Base-by-base conservation (phyloP, 2,797 vertebrate species). In the Bufotes viridis region DNA sequence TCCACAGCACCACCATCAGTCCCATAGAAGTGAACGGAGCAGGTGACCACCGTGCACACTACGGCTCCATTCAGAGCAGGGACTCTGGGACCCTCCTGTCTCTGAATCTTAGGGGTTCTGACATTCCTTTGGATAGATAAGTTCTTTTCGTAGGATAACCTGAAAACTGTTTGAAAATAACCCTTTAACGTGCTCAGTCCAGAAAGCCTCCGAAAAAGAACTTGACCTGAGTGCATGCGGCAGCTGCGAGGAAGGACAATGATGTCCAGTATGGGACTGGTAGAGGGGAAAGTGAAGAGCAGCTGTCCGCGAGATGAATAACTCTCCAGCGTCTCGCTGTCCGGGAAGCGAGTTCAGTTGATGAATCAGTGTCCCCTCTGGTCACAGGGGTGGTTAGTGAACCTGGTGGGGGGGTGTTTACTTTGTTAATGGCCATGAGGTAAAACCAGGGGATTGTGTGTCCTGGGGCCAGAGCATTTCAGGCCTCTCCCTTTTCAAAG, bases 371-470 rank as follows among this genome's bases (percentile, higher is more conserved):
- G 9, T 74, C 53, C 70, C 69, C 69, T 60, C 69, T 13, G 18
- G 55, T 58, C 55, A 78, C 75, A 34, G 18, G 12, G 7, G 42
- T 34, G 26, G 57, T 60, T 75, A 18, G 65, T 57, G 34, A 34
- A 20, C 82, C 70, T 51, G 57, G 17, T 42, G 42, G 42, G 42
- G 74, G 63, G 78, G 15, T n/a, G n/a, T 57, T 86, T 70, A 11
- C 63, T 86, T 79, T 70, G 63, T 22, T 69, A 79, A 79, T 86
- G 26, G 57, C 1, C 57, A 22, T 81, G 51, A 24, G 61, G 55
- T 26, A 29, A 81, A 6, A 49, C 29, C 20, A 60, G 85, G 29
- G 85, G 29, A 87, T 87, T 87, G 53, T 74, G 53, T 81, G 67
- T 18, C 78, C 86, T 22, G 86, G 57, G 86, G 79, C 18, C 12